Evolutionary conservation across 2,113 vertebrate genomes (phyloP).

Genomic region (Argyrosomus japonicus): DNA sequence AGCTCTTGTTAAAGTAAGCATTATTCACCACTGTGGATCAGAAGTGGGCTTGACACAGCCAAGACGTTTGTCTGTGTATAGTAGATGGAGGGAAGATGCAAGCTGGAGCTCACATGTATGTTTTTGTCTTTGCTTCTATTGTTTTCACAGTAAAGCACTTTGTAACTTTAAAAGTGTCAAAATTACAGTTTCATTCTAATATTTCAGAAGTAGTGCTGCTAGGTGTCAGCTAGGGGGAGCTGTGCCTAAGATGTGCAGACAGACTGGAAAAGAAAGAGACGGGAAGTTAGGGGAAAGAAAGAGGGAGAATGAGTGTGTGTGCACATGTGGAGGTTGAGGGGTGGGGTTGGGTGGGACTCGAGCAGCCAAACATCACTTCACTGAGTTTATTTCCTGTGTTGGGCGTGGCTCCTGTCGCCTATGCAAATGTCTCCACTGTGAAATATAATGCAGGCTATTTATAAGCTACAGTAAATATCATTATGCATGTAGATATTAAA

Average conservation of each 20-base stretch:
- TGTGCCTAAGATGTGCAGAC: neutral
- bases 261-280: neutral
- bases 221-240: neutral
- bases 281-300: neutral
- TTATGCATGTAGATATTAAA: neutral
- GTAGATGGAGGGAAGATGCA: neutral
- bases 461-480: neutral
- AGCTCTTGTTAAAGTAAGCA: conserved; percentile 2
- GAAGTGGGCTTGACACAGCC: neutral
- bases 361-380: neutral
- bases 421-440: neutral
- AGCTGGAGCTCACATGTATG: too few relatives aligned
- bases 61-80: neutral
- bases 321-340: neutral
- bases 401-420: too few relatives aligned
- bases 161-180: neutral
- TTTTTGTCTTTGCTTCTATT: too few relatives aligned
- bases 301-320: neutral
- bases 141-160: too few relatives aligned
- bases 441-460: neutral
- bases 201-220: neutral
- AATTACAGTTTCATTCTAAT: neutral
- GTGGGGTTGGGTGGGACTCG: too few relatives aligned
- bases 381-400: neutral
- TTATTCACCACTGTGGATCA: conserved; percentile 18